These are phyloP conservation scores for Pardosa pseudoannulata DNA, from an alignment of 2,888 invertebrate genomes.

Conservation along the genomic window DNA sequence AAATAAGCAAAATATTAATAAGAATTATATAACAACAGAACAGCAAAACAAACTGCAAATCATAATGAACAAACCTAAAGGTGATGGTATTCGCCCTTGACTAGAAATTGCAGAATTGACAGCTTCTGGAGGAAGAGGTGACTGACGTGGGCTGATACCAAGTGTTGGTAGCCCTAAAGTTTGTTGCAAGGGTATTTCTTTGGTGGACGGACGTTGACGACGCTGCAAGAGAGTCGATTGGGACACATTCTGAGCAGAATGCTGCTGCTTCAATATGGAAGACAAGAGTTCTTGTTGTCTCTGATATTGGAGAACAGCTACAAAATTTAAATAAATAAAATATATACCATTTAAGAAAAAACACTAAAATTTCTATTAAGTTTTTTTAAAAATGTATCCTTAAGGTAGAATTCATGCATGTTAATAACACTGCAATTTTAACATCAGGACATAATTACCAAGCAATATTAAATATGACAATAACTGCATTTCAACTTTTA, in stretches of 20 bases:
- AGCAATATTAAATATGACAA: no score
- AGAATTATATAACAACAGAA: no score
- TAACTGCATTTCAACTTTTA: no score
- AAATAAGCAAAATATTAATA: no score
- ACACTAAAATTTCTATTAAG: no score
- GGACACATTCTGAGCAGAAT: constrained; percentile 26
- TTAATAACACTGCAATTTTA: no score
- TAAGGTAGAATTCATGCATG: no score
- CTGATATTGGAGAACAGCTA: constrained; percentile 54
- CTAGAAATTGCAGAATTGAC: constrained; percentile 39
- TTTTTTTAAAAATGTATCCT: no score
- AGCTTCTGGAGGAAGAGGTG: constrained; percentile 55
- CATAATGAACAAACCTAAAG: constrained; percentile 51
- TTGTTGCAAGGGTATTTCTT: constrained; percentile 65
- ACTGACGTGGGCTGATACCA: constrained; percentile 65
- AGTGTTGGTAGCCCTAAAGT: constrained; percentile 60
- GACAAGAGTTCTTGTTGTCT: constrained; percentile 58
- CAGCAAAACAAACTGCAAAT: no score
- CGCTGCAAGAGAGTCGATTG: constrained; percentile 36
- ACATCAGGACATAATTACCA: no score
- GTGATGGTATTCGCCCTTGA: constrained; percentile 70
- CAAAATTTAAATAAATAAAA: not conserved
- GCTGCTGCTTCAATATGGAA: constrained; percentile 56
- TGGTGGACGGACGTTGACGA: constrained; percentile 54
- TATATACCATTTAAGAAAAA: no score